Evolutionary conservation across 2,888 invertebrate genomes (phyloP).

Genomic region (Andrena haemorrhoa): DNA sequence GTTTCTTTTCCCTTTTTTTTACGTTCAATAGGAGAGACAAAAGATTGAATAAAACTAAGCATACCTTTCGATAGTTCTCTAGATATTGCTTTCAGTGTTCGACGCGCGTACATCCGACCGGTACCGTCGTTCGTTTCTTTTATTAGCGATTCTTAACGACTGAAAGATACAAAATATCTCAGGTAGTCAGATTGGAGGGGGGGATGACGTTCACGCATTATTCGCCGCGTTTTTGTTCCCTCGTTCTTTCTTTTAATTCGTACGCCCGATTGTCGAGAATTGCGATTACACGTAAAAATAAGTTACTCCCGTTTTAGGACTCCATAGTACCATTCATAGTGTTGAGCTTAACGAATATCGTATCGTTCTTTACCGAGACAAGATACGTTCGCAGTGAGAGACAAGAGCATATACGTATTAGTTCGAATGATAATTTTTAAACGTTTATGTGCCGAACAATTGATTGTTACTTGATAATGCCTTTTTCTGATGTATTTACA

Average conservation of each 20-base stretch:
- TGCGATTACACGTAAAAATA: conserved; percentile 19
- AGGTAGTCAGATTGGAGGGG: conserved; percentile 67
- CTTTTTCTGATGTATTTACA: conserved; percentile 12
- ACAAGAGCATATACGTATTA: conserved; percentile 20
- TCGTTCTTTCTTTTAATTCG: conserved; percentile 19
- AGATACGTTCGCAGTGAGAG: conserved; percentile 4
- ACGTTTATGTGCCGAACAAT: not conserved
- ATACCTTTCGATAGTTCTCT: conserved; percentile 54
- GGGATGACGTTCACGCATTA: conserved; percentile 52
- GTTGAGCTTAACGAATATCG: conserved; percentile 23
- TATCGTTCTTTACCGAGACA: conserved; percentile 21
- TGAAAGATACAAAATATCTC: conserved; percentile 74
- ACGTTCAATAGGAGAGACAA: conserved; percentile 58
- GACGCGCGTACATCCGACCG: conserved; percentile 39
- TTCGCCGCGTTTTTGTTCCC: conserved; percentile 7
- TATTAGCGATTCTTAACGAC: conserved; percentile 62
- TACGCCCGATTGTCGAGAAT: conserved; percentile 15
- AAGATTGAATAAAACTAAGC: conserved; percentile 57
- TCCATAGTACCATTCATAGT: conserved; percentile 11
- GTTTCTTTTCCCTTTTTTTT: conserved; percentile 20
- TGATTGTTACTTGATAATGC: conserved; percentile 10
- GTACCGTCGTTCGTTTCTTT: conserved; percentile 31
- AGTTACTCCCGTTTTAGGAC: conserved; percentile 15
- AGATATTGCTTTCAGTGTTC: conserved; percentile 62
- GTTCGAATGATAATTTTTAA: conserved; percentile 17